These are phyloP conservation scores for Epizoanthus ramosus DNA, from an alignment of 92 coral and sea anemone species.

Conservation along the genomic window DNA sequence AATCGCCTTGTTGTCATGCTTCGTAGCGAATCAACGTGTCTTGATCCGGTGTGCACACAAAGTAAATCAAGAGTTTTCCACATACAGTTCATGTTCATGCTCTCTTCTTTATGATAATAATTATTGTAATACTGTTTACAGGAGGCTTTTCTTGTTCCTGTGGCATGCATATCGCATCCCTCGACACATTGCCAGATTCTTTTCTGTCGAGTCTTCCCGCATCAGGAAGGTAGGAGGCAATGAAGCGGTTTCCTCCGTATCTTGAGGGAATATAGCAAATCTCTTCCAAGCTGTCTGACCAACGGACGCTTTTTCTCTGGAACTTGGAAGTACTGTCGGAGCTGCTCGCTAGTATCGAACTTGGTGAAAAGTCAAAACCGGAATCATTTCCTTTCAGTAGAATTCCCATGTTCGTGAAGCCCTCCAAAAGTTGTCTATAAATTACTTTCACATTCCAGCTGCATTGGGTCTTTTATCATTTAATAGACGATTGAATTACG, in stretches of 20 bases:
- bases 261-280: conserved; percentile 39
- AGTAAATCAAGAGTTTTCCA: neutral
- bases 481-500: too few species aligned
- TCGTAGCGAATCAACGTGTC: neutral
- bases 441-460: too few species aligned
- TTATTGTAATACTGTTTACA: too few species aligned
- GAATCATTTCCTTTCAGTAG: neutral
- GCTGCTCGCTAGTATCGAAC: conserved; percentile 8
- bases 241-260: neutral
- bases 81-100: neutral
- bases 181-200: neutral
- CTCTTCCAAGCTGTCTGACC: conserved; percentile 24
- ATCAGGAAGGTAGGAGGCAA: too few species aligned
- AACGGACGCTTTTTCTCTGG: conserved; percentile 14
- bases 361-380: neutral
- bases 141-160: too few species aligned
- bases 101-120: neutral
- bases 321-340: neutral
- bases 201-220: neutral
- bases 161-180: neutral
- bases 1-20: too few species aligned
- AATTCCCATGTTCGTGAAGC: too few species aligned
- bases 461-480: too few species aligned
- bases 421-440: too few species aligned
- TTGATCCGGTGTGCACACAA: neutral